Base-by-base conservation (phyloP, 2,797 vertebrate genomes). In the Semaprochilodus insignis region DNA sequence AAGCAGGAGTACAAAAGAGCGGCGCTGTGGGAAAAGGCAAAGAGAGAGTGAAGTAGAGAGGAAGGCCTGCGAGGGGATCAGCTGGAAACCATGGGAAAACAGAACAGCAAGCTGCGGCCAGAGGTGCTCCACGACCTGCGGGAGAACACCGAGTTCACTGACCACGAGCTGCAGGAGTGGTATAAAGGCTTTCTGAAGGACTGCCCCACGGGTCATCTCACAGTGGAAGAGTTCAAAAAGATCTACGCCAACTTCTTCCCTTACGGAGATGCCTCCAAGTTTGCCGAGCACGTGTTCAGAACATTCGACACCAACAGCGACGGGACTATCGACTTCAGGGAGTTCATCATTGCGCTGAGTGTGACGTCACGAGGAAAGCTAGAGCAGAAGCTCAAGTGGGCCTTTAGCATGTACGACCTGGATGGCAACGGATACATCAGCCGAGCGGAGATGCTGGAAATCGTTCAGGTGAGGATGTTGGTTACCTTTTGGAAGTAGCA, bases 121-220 rank as follows among this genome's bases (percentile, higher is more conserved):
- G 96, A 96, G 89, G 94, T 96, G 70, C 95, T 96, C 40, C 95
- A 96, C 87, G 96, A 96, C 90, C 94, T 96, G 85, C 93, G 96
- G 0, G 96, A 96, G 91, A 96, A 96, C 91, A 96, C 96, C 0
- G 96, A 96, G 84, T 96, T 96, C 93, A 96, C 96, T 0, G 96
- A 96, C 87, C 96, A 96, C 0, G 96, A 96, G 94, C 93, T 96
- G 63, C 96, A 96, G 89, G 96, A 96, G 87, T 96, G 96, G 96
- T 96, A 96, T 91, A 96, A 96, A 88, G 96, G 96, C 88, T 96
- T 96, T 91, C 92, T 96, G 88, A 96, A 96, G 93, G 96, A 96
- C 93, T 96, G 96, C 83, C 96, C 96, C 0, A 96, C 95, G 0
- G 96, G 96, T 85, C 95, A 96, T 89, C 94, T 96, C 90, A 96